phyloP scores from a whole-genome alignment of 2,113 vertebrate genomes.

The Chlorodrepanis virens region DNA sequence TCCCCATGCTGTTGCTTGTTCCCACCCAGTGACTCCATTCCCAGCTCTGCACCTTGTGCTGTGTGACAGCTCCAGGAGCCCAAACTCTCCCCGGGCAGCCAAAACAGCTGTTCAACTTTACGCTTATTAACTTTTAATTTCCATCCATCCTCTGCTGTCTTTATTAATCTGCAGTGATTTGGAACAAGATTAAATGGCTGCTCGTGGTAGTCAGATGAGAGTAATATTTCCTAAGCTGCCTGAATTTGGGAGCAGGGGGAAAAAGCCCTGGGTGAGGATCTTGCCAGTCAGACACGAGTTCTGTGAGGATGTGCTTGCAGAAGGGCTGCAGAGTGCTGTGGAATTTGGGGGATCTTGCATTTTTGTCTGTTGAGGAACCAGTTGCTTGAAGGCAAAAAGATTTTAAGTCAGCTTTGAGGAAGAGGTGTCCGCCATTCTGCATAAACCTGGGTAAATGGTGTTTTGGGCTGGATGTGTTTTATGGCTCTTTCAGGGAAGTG shows the following conservation, averaged over 20 bases:
- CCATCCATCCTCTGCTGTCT: conserved; percentile 26
- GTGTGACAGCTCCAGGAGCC: background rate
- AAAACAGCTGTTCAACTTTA: conserved; percentile 37
- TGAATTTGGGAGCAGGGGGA: background rate
- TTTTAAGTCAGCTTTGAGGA: background rate
- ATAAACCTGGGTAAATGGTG: background rate
- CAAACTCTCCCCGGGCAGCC: background rate
- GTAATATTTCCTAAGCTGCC: background rate
- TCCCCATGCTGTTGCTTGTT: accelerated
- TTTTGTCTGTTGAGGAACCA: background rate
- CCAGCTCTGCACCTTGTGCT: background rate
- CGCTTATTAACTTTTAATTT: conserved; percentile 36
- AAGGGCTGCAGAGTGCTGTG: background rate
- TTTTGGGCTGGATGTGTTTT: conserved; percentile 15
- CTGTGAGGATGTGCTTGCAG: background rate
- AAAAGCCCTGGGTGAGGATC: background rate
- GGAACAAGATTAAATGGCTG: conserved; percentile 1
- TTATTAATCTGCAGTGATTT: conserved; percentile 43
- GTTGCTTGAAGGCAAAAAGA: background rate
- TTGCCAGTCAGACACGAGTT: background rate
- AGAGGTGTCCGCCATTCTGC: background rate
- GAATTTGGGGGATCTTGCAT: background rate
- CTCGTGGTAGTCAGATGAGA: background rate
- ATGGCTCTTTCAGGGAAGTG: conserved; percentile 38
- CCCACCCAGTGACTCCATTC: background rate